Evolutionary conservation across 2,888 invertebrate species (phyloP), one percentile per base, ranked within the genome.

Genomic region (Andrena minutula): DNA sequence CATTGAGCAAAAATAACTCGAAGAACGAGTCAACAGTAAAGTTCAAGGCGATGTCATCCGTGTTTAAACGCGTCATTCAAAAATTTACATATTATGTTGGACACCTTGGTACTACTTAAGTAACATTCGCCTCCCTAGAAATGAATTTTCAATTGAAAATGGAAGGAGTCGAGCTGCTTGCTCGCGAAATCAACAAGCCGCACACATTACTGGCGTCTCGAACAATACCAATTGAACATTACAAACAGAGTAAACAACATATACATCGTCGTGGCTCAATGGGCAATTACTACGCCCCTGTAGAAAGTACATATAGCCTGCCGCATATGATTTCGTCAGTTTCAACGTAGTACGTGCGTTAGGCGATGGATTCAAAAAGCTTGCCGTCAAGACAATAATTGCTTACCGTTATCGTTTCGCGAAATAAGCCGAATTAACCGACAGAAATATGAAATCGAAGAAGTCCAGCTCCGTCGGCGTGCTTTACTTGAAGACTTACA

Each of bases 401-500:
- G 8, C 56, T 49, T 23, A 2, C 0, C n/a, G 16, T 23, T 28
- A 35, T 20, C 28, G 1, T 26, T 35, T 0, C 30, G 30, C 20
- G 41, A 4, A 51, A 76, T 8, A 56, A n/a, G 10, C 56, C 8
- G 16, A 60, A 68, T 28, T 82, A 74, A 85, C 83, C 32, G 80
- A 75, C 30, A 88, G 84, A 86, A 81, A 63, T 60, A 78, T 78
- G 72, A 91, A 90, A 85, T 88, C 91, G 8, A 95, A 95, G 87
- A 95, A 95, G 92, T 95, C 95, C 69, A 94, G 95, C 47, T 88
- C 93, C 72, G 78, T 95, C 86, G 95, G 95, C 28, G 96, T 96
- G 94, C 89, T 95, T 0, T 97, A 97, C 93, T 95, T 97, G 69
- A 94, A 97, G 85, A 93, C 94, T 0, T 97, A 97, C 91, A 98